Conservation (phyloP, 2,888 invertebrate species). For the Pseudanteris insignis region DNA sequence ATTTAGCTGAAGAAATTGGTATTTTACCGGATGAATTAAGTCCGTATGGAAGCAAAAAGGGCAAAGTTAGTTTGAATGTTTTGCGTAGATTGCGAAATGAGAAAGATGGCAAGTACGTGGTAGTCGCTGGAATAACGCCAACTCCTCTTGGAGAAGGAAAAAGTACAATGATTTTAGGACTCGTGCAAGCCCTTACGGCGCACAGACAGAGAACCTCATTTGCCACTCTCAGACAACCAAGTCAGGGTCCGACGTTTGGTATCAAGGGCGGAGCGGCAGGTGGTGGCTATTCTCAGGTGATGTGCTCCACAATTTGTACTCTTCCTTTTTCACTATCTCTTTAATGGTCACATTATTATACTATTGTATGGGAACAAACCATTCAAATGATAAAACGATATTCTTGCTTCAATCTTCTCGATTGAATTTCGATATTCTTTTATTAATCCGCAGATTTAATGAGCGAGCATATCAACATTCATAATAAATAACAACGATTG, state of each 20-base stretch:
- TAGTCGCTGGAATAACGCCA: conserved; percentile 96
- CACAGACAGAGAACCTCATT: conserved; percentile 87
- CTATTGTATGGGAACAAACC: no score
- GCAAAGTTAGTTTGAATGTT: conserved; percentile 89
- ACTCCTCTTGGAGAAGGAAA: conserved; percentile 98
- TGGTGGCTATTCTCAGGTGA: conserved; percentile 92
- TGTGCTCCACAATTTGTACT: conserved; percentile 16
- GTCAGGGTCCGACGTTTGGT: conserved; percentile 98
- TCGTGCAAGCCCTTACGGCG: conserved; percentile 90
- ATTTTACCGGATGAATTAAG: conserved; percentile 83
- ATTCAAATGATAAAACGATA: no score
- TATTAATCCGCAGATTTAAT: no score
- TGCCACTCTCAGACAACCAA: conserved; percentile 95
- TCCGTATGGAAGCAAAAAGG: conserved; percentile 92
- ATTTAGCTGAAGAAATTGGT: conserved; percentile 85
- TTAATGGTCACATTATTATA: not conserved
- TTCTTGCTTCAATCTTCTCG: no score
- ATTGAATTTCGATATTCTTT: no score
- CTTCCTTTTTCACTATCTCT: not conserved
- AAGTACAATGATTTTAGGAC: conserved; percentile 92
- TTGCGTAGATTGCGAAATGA: conserved; percentile 77
- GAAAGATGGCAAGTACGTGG: conserved; percentile 88
- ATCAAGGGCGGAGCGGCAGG: conserved; percentile 99
- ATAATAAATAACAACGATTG: no score
- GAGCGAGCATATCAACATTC: no score